Percentiles rank a stretch among this genome's conserved stretches.
Conservation (phyloP, 2,888 invertebrate species). For the Pachymerium ferrugineum region DNA sequence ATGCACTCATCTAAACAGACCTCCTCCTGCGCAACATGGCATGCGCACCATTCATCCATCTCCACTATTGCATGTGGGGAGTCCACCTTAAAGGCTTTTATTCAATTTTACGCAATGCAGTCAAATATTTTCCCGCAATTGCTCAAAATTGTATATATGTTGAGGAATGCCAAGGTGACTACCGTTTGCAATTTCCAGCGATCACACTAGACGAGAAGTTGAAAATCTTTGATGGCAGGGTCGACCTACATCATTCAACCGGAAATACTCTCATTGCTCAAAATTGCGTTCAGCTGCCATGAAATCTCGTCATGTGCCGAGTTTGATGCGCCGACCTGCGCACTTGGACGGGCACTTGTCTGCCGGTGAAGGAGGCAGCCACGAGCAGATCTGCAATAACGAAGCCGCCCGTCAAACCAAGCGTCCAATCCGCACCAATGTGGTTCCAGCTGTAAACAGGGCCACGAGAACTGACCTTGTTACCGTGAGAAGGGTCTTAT, state of each 20-base stretch:
- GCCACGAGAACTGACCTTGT: neutral
- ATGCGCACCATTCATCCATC: neutral
- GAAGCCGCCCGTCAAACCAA: neutral
- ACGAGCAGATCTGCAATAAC: conserved; percentile 2
- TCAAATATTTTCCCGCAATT: neutral
- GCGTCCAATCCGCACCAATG: conserved; percentile 13
- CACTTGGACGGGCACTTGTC: conserved; percentile 8
- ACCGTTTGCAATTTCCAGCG: neutral
- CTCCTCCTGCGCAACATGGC: neutral
- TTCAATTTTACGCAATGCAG: neutral
- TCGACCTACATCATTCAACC: conserved; percentile 4
- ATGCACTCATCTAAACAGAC: conserved; percentile 4
- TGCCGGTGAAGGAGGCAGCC: neutral
- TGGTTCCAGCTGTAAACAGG: conserved; percentile 8
- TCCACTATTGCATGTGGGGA: neutral
- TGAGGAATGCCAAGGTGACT: neutral
- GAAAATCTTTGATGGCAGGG: neutral
- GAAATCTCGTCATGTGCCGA: conserved; percentile 4
- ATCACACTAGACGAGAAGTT: neutral
- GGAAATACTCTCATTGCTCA: conserved; percentile 13
- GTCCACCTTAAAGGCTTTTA: neutral
- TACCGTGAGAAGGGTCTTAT: neutral
- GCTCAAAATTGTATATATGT: neutral
- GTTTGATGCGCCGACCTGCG: conserved; percentile 13
- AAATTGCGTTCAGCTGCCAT: neutral